Evolutionary conservation across 2,888 invertebrate genomes (phyloP).

Genomic region (Oxycera nigricornis): DNA sequence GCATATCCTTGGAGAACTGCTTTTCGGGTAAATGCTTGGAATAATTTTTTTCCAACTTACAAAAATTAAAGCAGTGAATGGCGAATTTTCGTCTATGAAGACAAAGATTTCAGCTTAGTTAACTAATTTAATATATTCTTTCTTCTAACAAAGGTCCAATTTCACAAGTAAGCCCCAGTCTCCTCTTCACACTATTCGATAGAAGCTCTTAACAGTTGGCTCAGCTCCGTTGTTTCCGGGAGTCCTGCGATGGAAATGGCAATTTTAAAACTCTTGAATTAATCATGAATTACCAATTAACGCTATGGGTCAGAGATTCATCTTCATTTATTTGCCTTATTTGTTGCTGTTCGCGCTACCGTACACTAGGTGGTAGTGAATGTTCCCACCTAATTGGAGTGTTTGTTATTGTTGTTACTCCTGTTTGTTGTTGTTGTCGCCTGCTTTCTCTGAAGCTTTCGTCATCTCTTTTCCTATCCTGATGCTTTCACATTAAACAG

Average conservation of each 20-base stretch:
- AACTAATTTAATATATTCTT: no score
- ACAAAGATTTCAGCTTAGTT: no score
- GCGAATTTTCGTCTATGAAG: no score
- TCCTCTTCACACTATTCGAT: no score
- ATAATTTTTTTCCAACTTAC: no score
- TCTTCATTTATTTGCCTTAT: slow-evolving; percentile 47
- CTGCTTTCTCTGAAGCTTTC: not conserved
- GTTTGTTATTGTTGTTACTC: slow-evolving; percentile 19
- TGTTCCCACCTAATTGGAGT: slow-evolving; percentile 17
- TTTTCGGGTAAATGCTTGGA: no score
- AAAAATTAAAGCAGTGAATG: no score
- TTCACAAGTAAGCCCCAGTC: no score
- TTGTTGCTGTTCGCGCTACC: slow-evolving; percentile 38
- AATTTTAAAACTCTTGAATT: slow-evolving; percentile 50
- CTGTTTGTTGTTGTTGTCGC: not conserved
- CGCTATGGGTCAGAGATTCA: slow-evolving; percentile 48
- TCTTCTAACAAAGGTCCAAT: no score
- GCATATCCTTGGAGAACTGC: no score
- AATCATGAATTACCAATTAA: slow-evolving; percentile 51
- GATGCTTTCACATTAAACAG: not conserved
- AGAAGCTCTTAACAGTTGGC: no score
- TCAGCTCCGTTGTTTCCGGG: not conserved
- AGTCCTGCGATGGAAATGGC: slow-evolving; percentile 45
- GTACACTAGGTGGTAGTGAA: not conserved
- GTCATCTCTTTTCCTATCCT: not conserved